phyloP scores from a whole-genome alignment of 2,113 vertebrate species.

The Hiodon alosoides region DNA sequence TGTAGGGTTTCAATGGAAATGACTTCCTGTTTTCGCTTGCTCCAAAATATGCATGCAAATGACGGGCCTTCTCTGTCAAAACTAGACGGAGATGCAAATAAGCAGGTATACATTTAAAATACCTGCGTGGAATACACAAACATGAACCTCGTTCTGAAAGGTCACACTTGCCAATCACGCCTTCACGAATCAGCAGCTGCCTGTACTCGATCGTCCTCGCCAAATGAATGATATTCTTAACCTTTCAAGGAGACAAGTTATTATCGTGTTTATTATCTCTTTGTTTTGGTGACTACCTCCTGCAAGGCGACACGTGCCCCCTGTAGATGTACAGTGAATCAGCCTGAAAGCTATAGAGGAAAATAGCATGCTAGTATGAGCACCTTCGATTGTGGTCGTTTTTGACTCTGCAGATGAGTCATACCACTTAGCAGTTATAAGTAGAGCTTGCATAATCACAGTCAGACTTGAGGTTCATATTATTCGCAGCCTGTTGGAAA shows the following conservation, averaged over 20 bases:
- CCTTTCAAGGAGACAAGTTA: conserved; percentile 17
- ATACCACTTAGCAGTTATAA: too few species aligned
- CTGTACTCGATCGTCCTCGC: conserved; percentile 38
- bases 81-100: conserved; percentile 43
- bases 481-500: too few species aligned
- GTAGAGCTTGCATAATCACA: too few species aligned
- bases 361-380: too few species aligned
- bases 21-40: conserved; percentile 33
- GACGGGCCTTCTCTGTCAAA: conserved; percentile 17
- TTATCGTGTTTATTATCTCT: conserved; percentile 25
- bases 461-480: too few species aligned
- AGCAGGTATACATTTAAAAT: conserved; percentile 24
- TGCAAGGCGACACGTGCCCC: not conserved
- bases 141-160: conserved; percentile 41
- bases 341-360: too few species aligned
- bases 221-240: conserved; percentile 26
- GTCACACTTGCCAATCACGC: conserved; percentile 51
- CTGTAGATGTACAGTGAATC: too few species aligned
- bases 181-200: conserved; percentile 43
- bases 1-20: not conserved
- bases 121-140: conserved; percentile 34
- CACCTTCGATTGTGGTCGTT: too few species aligned
- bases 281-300: not conserved
- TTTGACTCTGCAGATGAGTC: too few species aligned
- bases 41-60: conserved; percentile 42